Conservation (phyloP, 2,113 vertebrate genomes). For the Megaceryle maxima region DNA sequence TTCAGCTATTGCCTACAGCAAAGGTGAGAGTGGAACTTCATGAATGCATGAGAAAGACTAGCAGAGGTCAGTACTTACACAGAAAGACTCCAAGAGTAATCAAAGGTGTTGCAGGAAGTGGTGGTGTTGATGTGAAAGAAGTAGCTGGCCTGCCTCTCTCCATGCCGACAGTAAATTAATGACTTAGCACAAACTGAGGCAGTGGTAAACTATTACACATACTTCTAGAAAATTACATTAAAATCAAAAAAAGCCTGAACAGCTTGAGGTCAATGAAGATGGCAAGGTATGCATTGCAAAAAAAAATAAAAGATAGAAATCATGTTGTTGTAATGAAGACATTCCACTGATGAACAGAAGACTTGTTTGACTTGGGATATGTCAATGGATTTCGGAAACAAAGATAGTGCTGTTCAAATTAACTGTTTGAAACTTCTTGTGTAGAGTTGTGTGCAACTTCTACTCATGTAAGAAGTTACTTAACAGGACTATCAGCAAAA, state of each 20-base stretch:
- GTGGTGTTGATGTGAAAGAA: background rate
- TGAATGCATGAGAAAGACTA: background rate
- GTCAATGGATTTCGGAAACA: background rate
- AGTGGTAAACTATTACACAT: background rate
- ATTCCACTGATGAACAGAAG: fast-evolving
- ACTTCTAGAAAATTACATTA: background rate
- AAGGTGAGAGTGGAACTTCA: background rate
- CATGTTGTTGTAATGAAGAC: background rate
- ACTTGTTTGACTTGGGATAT: background rate
- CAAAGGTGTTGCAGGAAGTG: background rate
- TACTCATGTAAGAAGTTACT: background rate
- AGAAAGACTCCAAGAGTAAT: background rate
- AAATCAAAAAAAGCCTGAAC: background rate
- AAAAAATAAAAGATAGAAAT: background rate
- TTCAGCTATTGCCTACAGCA: background rate
- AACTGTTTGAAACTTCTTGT: background rate
- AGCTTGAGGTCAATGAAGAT: background rate
- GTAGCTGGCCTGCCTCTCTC: background rate
- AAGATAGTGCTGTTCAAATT: background rate
- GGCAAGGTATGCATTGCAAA: fast-evolving
- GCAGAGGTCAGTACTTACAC: background rate
- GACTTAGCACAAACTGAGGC: background rate
- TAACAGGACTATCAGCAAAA: background rate
- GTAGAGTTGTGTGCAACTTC: background rate
- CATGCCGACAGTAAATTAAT: background rate